These are phyloP conservation scores for Cyphomyrus plagiostoma DNA, from an alignment of 2,113 vertebrate species.

Conservation along the genomic window DNA sequence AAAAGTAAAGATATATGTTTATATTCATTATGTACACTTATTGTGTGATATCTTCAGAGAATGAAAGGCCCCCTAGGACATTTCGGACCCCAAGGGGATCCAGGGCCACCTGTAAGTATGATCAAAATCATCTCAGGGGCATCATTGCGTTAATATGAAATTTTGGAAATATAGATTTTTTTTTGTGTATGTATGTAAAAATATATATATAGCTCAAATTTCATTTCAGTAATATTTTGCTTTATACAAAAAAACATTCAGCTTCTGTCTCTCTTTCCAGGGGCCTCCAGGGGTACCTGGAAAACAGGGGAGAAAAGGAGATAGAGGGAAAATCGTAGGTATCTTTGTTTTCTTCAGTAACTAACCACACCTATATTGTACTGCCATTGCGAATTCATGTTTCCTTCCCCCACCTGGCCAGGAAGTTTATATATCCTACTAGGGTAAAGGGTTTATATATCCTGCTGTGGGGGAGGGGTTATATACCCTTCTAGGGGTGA, in stretches of 20 bases:
- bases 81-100: conserved; percentile 51
- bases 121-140: no score
- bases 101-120: conserved; percentile 53
- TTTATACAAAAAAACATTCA: neutral
- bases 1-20: neutral
- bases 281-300: conserved; percentile 56
- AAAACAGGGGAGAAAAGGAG: conserved; percentile 57
- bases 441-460: neutral
- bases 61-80: conserved; percentile 49
- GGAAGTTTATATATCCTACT: neutral
- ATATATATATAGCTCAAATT: neutral
- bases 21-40: neutral
- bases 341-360: conserved; percentile 26
- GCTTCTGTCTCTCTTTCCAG: conserved; percentile 38
- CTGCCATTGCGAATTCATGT: neutral
- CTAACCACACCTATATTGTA: neutral
- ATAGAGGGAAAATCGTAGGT: conserved; percentile 53
- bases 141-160: neutral
- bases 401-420: neutral
- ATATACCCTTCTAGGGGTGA: no score
- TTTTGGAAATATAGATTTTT: neutral
- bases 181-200: neutral
- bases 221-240: neutral
- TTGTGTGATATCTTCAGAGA: conserved; percentile 44
- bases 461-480: no score